Base-by-base conservation (phyloP, 2,797 vertebrate species). In the Cyprinella venusta region DNA sequence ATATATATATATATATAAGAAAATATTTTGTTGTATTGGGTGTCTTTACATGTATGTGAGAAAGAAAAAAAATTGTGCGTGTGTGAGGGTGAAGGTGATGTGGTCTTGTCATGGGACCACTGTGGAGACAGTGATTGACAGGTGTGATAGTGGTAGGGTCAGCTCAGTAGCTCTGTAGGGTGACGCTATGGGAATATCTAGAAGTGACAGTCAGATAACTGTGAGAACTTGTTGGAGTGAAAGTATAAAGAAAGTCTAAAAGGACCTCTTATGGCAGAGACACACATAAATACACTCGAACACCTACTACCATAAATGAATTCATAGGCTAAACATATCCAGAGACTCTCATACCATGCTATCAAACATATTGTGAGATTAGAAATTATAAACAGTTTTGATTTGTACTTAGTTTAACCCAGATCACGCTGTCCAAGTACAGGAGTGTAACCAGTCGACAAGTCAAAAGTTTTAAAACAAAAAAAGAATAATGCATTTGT, bases 91-190 rank as follows among this genome's bases (percentile, higher is more conserved):
- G 45, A 15, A 48, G 56, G 36, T 59, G 48, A 67, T 42, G 42
- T 71, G 19, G 67, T 42, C 71, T 67, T 77, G 71, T 80, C 81
- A 83, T 76, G 38, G 2, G 21, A 33, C 67, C 72, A 63, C 79
- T 68, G 59, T 61, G 13, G 65, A 81, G 84, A 86, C 74, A 82
- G 70, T 85, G 84, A 88, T 87, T 88, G 87, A 80, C 86, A 87
- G 87, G 79, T 76, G 59, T 67, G 69, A 85, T 79, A 69, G 42
- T 45, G 69, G 67, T 7, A 65, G 76, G 70, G 81, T 79, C 78
- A 76, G 64, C 40, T 86, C 71, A 79, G 74, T 67, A 36, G 67
- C 71, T 81, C 74, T 81, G 76, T 83, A 83, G 71, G 63, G 33
- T 12, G 78, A 83, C 64, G 63, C 42, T 78, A 74, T 85, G 85